phyloP scores from a whole-genome alignment of 2,113 vertebrate genomes.

The Dunckerocampus dactyliophorus region DNA sequence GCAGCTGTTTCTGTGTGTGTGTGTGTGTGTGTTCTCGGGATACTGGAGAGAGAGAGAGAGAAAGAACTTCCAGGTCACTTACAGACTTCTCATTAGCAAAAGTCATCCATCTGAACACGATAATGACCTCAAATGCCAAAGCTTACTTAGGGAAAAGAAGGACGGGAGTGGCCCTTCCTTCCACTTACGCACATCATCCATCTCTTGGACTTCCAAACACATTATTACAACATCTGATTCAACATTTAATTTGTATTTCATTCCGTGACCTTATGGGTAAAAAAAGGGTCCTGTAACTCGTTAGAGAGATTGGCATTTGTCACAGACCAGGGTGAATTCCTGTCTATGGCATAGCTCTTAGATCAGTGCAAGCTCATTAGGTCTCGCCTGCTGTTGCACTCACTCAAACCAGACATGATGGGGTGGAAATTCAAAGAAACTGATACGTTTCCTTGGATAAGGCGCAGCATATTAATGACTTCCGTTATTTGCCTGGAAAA shows the following conservation, averaged over 20 bases:
- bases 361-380: constrained; percentile 58
- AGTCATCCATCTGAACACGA: constrained; percentile 53
- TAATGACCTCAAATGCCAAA: constrained; percentile 44
- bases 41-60: constrained; percentile 41
- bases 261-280: not conserved
- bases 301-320: constrained; percentile 25
- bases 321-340: constrained; percentile 22
- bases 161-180: constrained; percentile 15
- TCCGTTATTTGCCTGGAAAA: constrained; percentile 47
- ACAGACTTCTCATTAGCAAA: constrained; percentile 58
- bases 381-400: constrained; percentile 53
- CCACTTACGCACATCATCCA: constrained; percentile 16
- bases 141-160: constrained; percentile 27
- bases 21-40: constrained; percentile 69
- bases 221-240: not conserved
- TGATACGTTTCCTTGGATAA: constrained; percentile 37
- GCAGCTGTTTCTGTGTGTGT: constrained; percentile 59
- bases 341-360: constrained; percentile 47
- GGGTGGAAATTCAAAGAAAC: constrained; percentile 39
- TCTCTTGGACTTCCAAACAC: not conserved
- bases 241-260: not conserved
- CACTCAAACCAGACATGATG: constrained; percentile 57
- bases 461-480: constrained; percentile 33
- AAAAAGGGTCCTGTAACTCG: constrained; percentile 2
- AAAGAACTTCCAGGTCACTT: constrained; percentile 63